phyloP scores from a whole-genome alignment of 2,113 vertebrate species.

The Hippoglossus stenolepis region DNA sequence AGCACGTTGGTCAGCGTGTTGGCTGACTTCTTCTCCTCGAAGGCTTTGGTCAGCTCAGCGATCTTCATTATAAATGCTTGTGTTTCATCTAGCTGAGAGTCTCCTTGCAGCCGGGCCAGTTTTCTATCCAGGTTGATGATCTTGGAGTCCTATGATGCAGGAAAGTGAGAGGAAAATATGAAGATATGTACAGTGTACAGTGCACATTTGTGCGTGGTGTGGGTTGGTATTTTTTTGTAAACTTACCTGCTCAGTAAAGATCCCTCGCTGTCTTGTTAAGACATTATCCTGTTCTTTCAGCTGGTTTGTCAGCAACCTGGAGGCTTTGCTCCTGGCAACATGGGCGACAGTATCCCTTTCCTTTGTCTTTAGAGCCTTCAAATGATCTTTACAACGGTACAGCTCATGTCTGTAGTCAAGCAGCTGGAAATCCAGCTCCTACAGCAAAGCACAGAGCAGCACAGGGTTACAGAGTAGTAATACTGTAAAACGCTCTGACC shows the following conservation, averaged over 20 bases:
- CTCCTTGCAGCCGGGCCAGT: conserved; percentile 86
- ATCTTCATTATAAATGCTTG: conserved; percentile 82
- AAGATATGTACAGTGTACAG: not conserved
- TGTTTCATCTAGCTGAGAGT: conserved; percentile 86
- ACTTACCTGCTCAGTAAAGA: conserved; percentile 85
- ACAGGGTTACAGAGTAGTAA: not conserved
- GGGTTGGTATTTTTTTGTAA: not conserved
- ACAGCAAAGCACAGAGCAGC: conserved; percentile 32
- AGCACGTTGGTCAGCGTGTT: conserved; percentile 78
- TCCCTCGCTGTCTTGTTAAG: conserved; percentile 84
- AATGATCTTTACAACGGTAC: conserved; percentile 83
- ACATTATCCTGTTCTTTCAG: conserved; percentile 85
- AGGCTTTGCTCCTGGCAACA: conserved; percentile 80
- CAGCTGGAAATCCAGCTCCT: conserved; percentile 88
- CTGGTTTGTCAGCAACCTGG: conserved; percentile 70
- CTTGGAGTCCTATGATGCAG: conserved; percentile 84
- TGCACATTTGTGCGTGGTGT: not conserved
- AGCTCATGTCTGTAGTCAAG: conserved; percentile 78
- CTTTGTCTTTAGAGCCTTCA: conserved; percentile 79
- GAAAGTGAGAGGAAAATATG: not conserved
- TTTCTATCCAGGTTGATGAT: conserved; percentile 85
- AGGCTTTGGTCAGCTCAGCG: conserved; percentile 79
- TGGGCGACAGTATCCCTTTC: conserved; percentile 83
- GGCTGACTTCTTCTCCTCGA: conserved; percentile 84
- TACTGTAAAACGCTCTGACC: not conserved